These are phyloP conservation scores for Sternotherus odoratus DNA, from an alignment of 2,797 vertebrate species.

Conservation along the genomic window DNA sequence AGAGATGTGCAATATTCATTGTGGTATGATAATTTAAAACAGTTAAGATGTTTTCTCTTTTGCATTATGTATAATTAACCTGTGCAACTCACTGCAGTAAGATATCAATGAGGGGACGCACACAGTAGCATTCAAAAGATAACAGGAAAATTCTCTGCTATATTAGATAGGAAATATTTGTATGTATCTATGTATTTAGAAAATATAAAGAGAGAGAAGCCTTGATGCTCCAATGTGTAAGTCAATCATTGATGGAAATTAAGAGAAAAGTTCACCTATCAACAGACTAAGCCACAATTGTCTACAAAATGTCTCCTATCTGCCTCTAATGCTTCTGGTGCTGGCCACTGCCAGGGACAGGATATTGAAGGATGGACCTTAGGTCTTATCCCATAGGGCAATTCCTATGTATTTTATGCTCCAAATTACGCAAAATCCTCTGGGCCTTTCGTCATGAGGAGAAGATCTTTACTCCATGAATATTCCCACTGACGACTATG, in stretches of 20 bases:
- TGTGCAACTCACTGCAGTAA: background rate
- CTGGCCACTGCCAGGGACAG: background rate
- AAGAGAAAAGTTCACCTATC: background rate
- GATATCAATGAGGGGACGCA: background rate
- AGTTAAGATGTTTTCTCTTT: background rate
- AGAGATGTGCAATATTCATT: background rate
- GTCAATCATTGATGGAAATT: background rate
- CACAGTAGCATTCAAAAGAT: background rate
- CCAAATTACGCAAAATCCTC: background rate
- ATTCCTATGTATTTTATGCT: background rate
- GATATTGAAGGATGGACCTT: background rate
- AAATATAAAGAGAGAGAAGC: background rate
- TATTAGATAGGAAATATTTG: background rate
- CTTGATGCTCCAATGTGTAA: accelerated
- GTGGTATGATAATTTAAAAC: background rate
- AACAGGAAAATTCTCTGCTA: background rate
- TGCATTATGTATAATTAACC: slow-evolving; percentile 10
- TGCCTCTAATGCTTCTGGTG: background rate
- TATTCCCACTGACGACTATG: background rate
- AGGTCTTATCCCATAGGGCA: background rate
- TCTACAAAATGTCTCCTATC: background rate
- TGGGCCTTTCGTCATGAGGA: background rate
- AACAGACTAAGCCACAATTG: background rate
- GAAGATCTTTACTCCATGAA: background rate
- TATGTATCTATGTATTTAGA: background rate